Conservation (phyloP, 2,797 vertebrate species). For the Macropus fuliginosus region DNA sequence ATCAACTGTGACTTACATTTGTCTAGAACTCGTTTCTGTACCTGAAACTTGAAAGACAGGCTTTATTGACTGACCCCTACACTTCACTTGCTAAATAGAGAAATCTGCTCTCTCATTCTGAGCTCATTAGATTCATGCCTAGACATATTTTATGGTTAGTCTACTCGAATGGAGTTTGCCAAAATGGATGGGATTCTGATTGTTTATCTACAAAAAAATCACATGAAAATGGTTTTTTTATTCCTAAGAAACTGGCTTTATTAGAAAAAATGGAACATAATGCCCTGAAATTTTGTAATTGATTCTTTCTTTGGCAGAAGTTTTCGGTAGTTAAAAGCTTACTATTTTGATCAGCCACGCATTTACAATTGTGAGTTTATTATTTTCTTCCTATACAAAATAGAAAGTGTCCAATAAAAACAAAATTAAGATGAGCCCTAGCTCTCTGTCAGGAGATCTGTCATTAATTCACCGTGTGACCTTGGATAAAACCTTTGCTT, state of each 20-base stretch:
- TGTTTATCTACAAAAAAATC: constrained; percentile 5
- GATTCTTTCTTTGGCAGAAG: neutral
- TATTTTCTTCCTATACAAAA: constrained; percentile 15
- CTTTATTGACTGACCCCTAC: neutral
- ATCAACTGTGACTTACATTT: neutral
- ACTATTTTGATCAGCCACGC: neutral
- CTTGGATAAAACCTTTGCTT: neutral
- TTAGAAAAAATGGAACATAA: constrained; percentile 4
- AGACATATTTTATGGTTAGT: neutral
- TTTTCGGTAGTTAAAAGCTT: neutral
- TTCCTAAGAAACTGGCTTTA: neutral
- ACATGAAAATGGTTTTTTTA: neutral
- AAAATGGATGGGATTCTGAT: neutral
- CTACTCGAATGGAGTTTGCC: neutral
- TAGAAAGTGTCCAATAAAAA: neutral
- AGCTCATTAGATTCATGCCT: neutral
- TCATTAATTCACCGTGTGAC: neutral
- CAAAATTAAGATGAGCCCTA: neutral
- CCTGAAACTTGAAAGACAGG: neutral
- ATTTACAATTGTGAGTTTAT: neutral
- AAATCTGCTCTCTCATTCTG: neutral
- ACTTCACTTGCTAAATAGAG: neutral
- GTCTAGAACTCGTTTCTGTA: neutral
- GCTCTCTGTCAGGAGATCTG: neutral
- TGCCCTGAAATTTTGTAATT: neutral